Evolutionary conservation across 2,113 vertebrate genomes (phyloP), one percentile per base, ranked within the genome.

Genomic region (Cephalopterus ornatus): DNA sequence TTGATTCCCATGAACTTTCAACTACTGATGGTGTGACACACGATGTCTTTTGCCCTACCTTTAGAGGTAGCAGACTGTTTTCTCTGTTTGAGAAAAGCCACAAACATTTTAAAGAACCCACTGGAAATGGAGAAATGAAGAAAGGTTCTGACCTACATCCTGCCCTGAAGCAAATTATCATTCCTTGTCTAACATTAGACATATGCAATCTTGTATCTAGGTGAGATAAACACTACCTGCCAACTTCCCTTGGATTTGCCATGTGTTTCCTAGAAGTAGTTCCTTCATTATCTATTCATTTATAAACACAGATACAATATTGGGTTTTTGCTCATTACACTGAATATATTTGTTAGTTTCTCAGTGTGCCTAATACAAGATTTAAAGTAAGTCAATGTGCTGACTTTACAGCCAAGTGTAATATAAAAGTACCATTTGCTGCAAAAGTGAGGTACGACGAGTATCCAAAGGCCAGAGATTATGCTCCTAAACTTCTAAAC

Each of bases 331-430:
- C 41, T 74, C 55, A 28, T 14, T 61, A 50, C 58, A 83, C 27
- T 14, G 3, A 72, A 67, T 46, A 1, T 63, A 41, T 52, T 85
- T 87, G 41, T 44, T 82, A 52, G 17, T 24, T 76, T 78, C 52
- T 78, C 44, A 39, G 21, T 10, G 4, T 41, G 6, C 30, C 28
- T 66, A 52, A 15, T 12, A 47, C 0, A 0, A 83, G 11, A 35
- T 39, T 65, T 78, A 46, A 83, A 92, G 46, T 22, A 73, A 73
- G 79, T 71, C 16, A 17, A 70, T 4, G 6, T 35, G 50, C 27
- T 93, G 50, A 39, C 46, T 72, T 76, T 3, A 78, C 1, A 1
- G 20, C 30, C 17, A 81, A 76, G n/a, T 11, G 23, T 39, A 83
- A 85, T 27, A 33, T 2, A 8, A 9, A 76, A 87, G 12, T 37